A percentile compares a stretch with the other conserved stretches of the same genome.
These are phyloP conservation scores for Acomys russatus DNA, from an alignment of 2,797 vertebrate species.

Conservation along the genomic window DNA sequence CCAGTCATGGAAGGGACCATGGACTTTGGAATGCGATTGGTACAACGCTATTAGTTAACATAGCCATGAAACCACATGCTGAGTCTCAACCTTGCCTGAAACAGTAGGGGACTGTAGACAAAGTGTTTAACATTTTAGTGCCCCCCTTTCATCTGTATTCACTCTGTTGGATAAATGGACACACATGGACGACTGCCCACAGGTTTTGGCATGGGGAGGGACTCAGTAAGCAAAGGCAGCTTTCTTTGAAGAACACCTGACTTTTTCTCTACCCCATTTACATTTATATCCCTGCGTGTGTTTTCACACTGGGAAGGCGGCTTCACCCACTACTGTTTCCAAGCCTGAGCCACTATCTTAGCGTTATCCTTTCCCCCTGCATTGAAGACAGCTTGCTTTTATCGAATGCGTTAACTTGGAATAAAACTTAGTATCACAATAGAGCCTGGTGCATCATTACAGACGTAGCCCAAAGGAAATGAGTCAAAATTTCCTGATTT, in stretches of 20 bases:
- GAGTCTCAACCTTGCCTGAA: background rate
- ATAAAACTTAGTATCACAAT: slow-evolving; percentile 60
- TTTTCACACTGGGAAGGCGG: background rate
- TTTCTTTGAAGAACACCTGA: slow-evolving; percentile 20
- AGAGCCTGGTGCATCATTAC: slow-evolving; percentile 38
- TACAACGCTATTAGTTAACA: background rate
- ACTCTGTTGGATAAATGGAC: background rate
- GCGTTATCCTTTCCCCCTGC: background rate
- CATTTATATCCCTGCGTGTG: background rate
- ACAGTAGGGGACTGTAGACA: background rate
- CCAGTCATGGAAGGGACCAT: background rate
- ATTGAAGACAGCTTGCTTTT: slow-evolving; percentile 34
- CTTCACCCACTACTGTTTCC: slow-evolving; percentile 4
- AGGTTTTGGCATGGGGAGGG: background rate
- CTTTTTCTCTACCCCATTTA: background rate
- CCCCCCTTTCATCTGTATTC: background rate
- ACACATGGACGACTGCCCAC: background rate
- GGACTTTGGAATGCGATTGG: slow-evolving; percentile 14
- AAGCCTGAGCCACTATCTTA: slow-evolving; percentile 28
- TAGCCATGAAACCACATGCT: background rate
- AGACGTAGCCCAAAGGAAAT: slow-evolving; percentile 63
- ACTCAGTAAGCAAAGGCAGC: background rate
- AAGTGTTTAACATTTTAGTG: background rate
- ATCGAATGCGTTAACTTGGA: slow-evolving; percentile 36
- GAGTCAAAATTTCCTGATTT: slow-evolving; percentile 48